Evolutionary conservation across 2,113 vertebrate species (phyloP).

Genomic region (Laterallus jamaicensis): DNA sequence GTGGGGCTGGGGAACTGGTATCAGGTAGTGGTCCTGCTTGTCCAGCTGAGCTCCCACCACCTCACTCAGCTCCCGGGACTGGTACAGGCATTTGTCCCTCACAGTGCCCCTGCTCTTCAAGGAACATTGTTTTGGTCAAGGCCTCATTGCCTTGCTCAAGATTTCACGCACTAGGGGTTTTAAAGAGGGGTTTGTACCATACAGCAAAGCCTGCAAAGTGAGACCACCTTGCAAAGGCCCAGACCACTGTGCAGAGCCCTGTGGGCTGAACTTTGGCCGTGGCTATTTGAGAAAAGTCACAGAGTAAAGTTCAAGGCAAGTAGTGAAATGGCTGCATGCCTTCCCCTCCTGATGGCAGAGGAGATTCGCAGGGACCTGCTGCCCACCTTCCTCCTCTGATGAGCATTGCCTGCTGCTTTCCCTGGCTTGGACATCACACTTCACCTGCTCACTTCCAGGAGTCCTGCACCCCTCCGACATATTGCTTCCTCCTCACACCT

Average conservation of each 20-base stretch:
- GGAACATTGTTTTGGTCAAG: background rate
- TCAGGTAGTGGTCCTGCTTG: background rate
- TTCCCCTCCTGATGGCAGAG: background rate
- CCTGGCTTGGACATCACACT: accelerated
- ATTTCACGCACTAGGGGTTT: background rate
- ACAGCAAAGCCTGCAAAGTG: background rate
- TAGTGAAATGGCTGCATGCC: background rate
- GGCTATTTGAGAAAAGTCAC: background rate
- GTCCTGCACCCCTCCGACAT: background rate
- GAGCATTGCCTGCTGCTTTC: background rate
- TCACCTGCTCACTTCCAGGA: background rate
- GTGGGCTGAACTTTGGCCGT: accelerated
- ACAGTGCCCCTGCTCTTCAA: background rate
- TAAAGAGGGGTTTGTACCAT: background rate
- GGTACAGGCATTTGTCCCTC: background rate
- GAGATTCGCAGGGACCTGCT: background rate
- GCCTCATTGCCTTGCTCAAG: background rate
- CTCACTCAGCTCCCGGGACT: background rate
- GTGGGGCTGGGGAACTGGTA: background rate
- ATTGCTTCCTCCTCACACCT: background rate
- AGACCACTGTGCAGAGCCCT: background rate
- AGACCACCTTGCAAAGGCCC: background rate
- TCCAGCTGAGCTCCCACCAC: background rate
- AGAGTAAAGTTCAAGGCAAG: background rate
- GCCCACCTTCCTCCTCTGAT: background rate